These are phyloP conservation scores for Zaprionus africanus DNA, from an alignment of 1,140 invertebrate genomes.

Conservation along the genomic window DNA sequence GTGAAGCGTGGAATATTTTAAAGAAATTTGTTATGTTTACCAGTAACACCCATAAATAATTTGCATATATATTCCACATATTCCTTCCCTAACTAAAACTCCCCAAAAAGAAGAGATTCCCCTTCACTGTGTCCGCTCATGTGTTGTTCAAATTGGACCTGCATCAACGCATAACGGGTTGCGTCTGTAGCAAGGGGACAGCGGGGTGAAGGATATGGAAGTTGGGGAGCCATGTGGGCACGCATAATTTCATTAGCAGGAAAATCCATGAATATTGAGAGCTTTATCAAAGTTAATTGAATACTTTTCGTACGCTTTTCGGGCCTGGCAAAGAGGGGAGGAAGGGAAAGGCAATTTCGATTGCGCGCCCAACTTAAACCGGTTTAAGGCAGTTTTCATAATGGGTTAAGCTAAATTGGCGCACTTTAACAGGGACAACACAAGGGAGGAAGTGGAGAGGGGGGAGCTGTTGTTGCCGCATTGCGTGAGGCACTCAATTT, in stretches of 20 bases:
- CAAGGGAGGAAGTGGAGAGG: too few species aligned
- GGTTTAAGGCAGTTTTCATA: constrained; percentile 1
- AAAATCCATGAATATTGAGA: constrained; percentile 33
- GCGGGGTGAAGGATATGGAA: neutral
- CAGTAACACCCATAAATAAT: neutral
- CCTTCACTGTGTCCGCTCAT: neutral
- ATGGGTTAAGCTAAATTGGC: neutral
- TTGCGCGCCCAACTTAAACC: neutral
- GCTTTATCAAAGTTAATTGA: constrained; percentile 33
- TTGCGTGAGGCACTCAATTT: neutral
- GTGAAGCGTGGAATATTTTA: too few species aligned
- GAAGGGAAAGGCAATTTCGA: neutral
- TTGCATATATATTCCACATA: neutral
- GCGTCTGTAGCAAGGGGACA: constrained; percentile 26
- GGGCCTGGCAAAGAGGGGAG: neutral
- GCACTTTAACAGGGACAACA: neutral
- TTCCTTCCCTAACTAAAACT: neutral
- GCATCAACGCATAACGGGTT: constrained; percentile 17
- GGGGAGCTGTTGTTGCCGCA: neutral
- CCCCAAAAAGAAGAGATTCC: neutral
- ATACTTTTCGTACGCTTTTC: constrained; percentile 16
- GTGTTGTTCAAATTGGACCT: constrained; percentile 12
- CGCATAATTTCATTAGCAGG: constrained; percentile 54
- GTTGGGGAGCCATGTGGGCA: constrained; percentile 6
- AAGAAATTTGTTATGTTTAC: too few species aligned